These are phyloP conservation scores for Trichomalopsis sarcophagae DNA, from an alignment of 1,140 invertebrate genomes.

Conservation along the genomic window DNA sequence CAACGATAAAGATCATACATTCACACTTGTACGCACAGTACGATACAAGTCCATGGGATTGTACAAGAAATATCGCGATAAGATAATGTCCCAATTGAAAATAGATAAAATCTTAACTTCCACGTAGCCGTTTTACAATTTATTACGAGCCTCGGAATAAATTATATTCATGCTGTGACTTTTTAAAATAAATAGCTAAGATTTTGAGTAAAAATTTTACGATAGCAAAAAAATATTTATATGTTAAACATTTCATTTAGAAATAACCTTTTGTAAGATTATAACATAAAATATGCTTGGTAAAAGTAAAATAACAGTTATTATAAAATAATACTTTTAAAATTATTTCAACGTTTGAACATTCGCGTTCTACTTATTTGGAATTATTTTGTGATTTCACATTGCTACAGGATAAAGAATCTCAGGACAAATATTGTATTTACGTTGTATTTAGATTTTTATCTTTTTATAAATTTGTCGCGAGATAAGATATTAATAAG, in stretches of 20 bases:
- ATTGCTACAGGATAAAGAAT: background rate
- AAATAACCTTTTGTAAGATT: too few relatives aligned
- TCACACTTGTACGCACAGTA: constrained; percentile 11
- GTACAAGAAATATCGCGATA: constrained; percentile 20
- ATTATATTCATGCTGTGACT: background rate
- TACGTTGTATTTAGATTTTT: background rate
- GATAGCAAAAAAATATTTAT: too few relatives aligned
- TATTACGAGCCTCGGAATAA: background rate
- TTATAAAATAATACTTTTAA: too few relatives aligned
- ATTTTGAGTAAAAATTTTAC: too few relatives aligned
- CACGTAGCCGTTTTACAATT: background rate
- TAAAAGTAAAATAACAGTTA: too few relatives aligned
- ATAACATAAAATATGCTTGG: too few relatives aligned
- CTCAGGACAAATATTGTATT: constrained; percentile 10
- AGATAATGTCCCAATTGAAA: constrained; percentile 29
- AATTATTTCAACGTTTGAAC: too few relatives aligned
- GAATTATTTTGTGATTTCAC: too few relatives aligned
- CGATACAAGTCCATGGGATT: constrained; percentile 18
- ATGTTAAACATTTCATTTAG: too few relatives aligned
- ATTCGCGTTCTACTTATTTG: too few relatives aligned
- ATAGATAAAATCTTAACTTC: constrained; percentile 34
- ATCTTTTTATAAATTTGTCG: background rate
- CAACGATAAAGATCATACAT: constrained; percentile 19
- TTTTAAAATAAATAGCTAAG: too few relatives aligned
- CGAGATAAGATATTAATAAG: constrained; percentile 19